Percentiles rank a stretch among this genome's conserved stretches.
These are phyloP conservation scores for Leptinotarsa lineolata DNA, from an alignment of 1,140 invertebrate species.

Conservation along the genomic window DNA sequence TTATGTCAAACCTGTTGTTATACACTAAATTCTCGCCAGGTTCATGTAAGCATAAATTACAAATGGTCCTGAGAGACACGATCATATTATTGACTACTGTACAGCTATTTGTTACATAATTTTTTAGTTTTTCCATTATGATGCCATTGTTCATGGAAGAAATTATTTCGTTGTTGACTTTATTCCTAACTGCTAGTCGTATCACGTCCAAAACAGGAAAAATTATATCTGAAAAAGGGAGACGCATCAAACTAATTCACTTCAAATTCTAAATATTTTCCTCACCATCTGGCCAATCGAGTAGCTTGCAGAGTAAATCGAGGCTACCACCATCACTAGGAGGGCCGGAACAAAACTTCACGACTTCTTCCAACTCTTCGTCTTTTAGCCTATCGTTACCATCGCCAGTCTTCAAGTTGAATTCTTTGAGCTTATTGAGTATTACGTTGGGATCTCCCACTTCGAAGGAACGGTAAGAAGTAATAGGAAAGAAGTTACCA, in stretches of 20 bases:
- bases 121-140: slow-evolving; percentile 54
- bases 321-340: slow-evolving; percentile 58
- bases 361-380: slow-evolving; percentile 62
- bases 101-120: slow-evolving; percentile 52
- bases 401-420: slow-evolving; percentile 68
- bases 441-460: slow-evolving; percentile 58
- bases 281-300: slow-evolving; percentile 77
- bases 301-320: slow-evolving; percentile 66
- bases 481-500: slow-evolving; percentile 57
- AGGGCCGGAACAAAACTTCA: slow-evolving; percentile 63
- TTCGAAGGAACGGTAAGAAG: slow-evolving; percentile 57
- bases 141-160: slow-evolving; percentile 59
- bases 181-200: slow-evolving; percentile 74
- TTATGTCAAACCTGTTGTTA: slow-evolving; percentile 61
- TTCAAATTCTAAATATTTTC: neutral
- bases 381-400: slow-evolving; percentile 58
- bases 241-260: neutral
- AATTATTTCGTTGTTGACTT: slow-evolving; percentile 64
- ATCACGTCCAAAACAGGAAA: slow-evolving; percentile 88
- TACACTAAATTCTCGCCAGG: slow-evolving; percentile 67
- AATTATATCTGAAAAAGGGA: slow-evolving; percentile 66
- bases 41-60: slow-evolving; percentile 74
- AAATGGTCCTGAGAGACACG: slow-evolving; percentile 73
- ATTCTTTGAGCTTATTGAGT: slow-evolving; percentile 71
- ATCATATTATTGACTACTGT: slow-evolving; percentile 71